Base-by-base conservation (phyloP, 2,113 vertebrate genomes). In the Rhea pennata region DNA sequence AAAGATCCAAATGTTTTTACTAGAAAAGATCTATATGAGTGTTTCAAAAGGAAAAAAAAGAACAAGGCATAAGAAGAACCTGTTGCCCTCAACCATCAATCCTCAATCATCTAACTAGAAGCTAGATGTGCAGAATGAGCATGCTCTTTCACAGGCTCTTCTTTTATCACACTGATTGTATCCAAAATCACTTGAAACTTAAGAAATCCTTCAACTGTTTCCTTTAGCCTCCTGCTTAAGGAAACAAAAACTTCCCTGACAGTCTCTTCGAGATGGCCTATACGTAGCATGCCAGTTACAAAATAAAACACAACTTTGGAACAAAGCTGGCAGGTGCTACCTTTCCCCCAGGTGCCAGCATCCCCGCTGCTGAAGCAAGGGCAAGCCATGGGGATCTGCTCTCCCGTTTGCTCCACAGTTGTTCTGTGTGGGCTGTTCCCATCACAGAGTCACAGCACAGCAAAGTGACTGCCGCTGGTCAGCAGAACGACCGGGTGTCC, bases 331-430 rank as follows among this genome's bases (percentile, higher is more conserved):
- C 3, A 31, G 12, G 10, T 24, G 19, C 4, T 27, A 42, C 17
- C 56, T 58, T 62, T 79, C 24, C 58, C 64, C 29, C 53, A 53
- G 14, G 31, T 77, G 69, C 71, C 6, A 0, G 58, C 1, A 1
- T 22, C 72, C 24, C 24, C 0, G 0, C 15, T 73, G 65, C 46
- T 19, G 53, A 76, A 58, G 40, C 13, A 27, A 90, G 58, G 42
- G 70, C 77, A 84, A 44, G 56, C 1, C 3, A 42, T 21, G 44
- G 50, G 5, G 20, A 53, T 53, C 15, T 65, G 53, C 17, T 67
- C 56, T 6, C 77, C 40, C 0, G 0, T 50, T 76, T 72, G 40
- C 70, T 75, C 36, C 0, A 50, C 48, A 50, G 26, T 26, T 2
- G 2, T 42, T 36, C 66, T 27, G 4, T 3, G 31, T 50, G 40